Conservation (phyloP, 1,140 invertebrate species). For the Venturia canescens region DNA sequence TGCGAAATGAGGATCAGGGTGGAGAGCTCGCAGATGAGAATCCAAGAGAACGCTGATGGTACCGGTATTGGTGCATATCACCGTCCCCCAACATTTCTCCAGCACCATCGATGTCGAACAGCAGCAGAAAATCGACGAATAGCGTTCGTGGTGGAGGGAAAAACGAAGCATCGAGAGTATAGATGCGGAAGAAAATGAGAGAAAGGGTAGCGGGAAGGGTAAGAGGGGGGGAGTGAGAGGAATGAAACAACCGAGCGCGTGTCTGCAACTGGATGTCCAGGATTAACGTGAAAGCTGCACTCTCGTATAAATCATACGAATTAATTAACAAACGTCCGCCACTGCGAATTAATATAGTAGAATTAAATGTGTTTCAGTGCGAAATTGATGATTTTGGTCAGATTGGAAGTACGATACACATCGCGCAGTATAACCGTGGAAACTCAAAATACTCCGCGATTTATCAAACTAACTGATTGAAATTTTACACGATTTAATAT, state of each 20-base stretch:
- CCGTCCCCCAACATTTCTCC: conserved; percentile 1
- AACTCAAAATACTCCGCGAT: neutral
- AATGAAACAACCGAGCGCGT: conserved; percentile 20
- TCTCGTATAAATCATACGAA: conserved; percentile 42
- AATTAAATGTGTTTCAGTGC: conserved; percentile 33
- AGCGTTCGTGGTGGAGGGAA: conserved; percentile 6
- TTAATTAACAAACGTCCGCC: conserved; percentile 37
- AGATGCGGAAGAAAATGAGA: neutral
- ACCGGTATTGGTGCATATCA: conserved; percentile 4
- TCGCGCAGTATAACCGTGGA: neutral
- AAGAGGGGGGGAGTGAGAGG: neutral
- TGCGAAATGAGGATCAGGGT: neutral
- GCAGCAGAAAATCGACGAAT: conserved; percentile 25
- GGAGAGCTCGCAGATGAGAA: conserved; percentile 31
- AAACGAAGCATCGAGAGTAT: conserved; percentile 16
- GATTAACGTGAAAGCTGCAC: conserved; percentile 41
- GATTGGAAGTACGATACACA: conserved; percentile 3
- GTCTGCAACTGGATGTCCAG: conserved; percentile 40
- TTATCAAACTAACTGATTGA: neutral
- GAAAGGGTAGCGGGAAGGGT: neutral
- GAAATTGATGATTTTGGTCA: conserved; percentile 29
- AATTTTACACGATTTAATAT: conserved; percentile 10
- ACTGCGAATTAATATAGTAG: conserved; percentile 22
- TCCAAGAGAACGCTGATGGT: conserved; percentile 31
- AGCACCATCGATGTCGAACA: conserved; percentile 33